Evolutionary conservation across 2,888 invertebrate species (phyloP).

Genomic region (Pandemis corylana): DNA sequence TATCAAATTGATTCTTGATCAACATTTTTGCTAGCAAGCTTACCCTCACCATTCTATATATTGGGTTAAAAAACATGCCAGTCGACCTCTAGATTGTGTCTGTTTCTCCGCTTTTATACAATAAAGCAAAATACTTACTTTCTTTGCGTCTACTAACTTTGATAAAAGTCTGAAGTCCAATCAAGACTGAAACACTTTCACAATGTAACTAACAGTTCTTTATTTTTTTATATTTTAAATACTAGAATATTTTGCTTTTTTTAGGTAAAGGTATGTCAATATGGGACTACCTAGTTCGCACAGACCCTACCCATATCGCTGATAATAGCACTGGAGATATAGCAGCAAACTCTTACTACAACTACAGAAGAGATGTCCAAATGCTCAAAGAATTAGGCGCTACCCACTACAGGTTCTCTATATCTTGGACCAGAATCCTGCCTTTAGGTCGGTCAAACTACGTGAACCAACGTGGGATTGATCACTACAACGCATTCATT

Average conservation of each 20-base stretch:
- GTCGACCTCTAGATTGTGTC: too few species aligned
- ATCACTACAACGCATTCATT: conserved; percentile 88
- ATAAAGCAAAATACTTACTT: too few species aligned
- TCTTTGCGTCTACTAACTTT: too few species aligned
- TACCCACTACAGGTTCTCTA: conserved; percentile 80
- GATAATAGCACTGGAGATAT: conserved; percentile 22
- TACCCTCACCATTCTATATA: too few species aligned
- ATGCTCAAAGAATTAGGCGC: conserved; percentile 80
- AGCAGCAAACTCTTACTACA: conserved; percentile 26
- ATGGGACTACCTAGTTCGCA: conserved; percentile 26
- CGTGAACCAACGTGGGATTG: conserved; percentile 85
- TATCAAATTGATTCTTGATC: background rate
- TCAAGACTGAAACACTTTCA: too few species aligned
- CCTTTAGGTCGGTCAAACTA: conserved; percentile 83
- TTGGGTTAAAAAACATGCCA: too few species aligned
- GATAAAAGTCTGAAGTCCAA: too few species aligned
- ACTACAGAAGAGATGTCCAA: conserved; percentile 73
- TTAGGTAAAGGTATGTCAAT: conserved; percentile 33
- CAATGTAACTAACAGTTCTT: too few species aligned
- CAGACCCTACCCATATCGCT: conserved; percentile 9
- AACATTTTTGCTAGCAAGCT: too few species aligned
- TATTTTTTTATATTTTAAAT: too few species aligned
- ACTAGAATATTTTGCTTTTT: background rate
- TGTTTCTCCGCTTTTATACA: too few species aligned
- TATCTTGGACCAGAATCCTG: conserved; percentile 87